phyloP scores from a whole-genome alignment of 2,888 invertebrate species.

The Seladonia tumulorum region DNA sequence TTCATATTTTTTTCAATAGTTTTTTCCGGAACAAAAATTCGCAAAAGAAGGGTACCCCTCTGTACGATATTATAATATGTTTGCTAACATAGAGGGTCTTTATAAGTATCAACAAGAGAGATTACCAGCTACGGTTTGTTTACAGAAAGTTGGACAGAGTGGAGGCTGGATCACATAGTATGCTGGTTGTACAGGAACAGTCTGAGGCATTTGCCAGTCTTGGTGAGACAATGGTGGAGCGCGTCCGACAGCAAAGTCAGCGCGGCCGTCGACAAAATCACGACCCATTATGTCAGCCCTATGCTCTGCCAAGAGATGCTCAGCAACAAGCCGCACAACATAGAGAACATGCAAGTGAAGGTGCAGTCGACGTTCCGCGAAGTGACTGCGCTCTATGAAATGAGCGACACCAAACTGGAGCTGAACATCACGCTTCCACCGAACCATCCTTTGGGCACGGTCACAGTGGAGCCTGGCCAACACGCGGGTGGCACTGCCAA shows the following conservation, averaged over 20 bases:
- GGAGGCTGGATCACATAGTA: constrained; percentile 85
- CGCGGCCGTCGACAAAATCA: constrained; percentile 89
- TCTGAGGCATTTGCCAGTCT: constrained; percentile 89
- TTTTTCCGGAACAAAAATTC: too few relatives aligned
- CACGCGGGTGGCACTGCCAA: constrained; percentile 89
- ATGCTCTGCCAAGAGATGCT: constrained; percentile 88
- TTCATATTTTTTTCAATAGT: too few relatives aligned
- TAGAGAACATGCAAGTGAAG: constrained; percentile 88
- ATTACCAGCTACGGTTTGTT: constrained; percentile 18
- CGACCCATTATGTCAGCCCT: constrained; percentile 89
- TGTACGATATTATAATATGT: too few relatives aligned
- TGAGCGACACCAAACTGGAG: constrained; percentile 93
- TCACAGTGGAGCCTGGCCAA: constrained; percentile 89
- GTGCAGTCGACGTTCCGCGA: constrained; percentile 90
- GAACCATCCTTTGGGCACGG: constrained; percentile 93
- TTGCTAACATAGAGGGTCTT: too few relatives aligned
- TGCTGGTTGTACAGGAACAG: constrained; percentile 89
- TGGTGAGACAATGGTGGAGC: constrained; percentile 92
- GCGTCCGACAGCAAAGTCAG: constrained; percentile 88
- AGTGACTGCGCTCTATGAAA: constrained; percentile 91
- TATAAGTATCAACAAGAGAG: too few relatives aligned
- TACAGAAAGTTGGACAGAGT: constrained; percentile 77
- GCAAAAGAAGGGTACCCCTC: too few relatives aligned
- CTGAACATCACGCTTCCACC: constrained; percentile 91
- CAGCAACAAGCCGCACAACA: constrained; percentile 86